These are phyloP conservation scores for Lophura swinhoii DNA, from an alignment of 2,797 vertebrate genomes.

Conservation along the genomic window DNA sequence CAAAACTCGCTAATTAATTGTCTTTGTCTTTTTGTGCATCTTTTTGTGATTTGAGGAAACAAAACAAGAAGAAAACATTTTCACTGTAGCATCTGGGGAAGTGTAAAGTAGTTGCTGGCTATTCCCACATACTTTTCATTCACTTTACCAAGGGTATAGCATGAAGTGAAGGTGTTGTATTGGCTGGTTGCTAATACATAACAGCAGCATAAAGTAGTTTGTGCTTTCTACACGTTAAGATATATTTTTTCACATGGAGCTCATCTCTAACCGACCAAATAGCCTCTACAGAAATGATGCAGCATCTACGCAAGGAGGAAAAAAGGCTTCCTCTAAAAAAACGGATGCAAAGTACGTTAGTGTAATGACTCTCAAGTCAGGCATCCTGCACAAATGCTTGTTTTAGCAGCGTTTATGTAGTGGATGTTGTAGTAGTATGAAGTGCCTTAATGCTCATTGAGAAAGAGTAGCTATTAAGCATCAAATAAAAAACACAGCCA, in stretches of 20 bases:
- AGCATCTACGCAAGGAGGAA: neutral
- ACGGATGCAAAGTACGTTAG: neutral
- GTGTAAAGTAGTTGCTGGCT: neutral
- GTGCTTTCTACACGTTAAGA: neutral
- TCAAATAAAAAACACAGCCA: neutral
- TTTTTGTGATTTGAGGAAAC: neutral
- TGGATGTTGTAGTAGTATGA: neutral
- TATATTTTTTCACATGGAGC: neutral
- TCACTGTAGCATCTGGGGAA: fast-evolving
- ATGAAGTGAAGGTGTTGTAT: neutral
- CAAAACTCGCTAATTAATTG: neutral
- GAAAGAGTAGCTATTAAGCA: neutral
- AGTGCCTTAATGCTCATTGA: neutral
- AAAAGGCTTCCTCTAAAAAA: slow-evolving; percentile 14
- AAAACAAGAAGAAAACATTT: neutral
- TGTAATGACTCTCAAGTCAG: neutral
- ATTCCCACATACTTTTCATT: neutral
- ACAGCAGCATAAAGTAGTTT: neutral
- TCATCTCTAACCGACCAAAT: neutral
- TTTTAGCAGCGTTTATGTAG: neutral
- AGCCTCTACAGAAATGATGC: neutral
- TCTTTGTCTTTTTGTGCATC: fast-evolving
- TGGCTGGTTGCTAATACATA: neutral
- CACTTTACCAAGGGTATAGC: neutral
- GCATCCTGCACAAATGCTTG: too few relatives aligned